These are phyloP conservation scores for Lethocerus indicus DNA, from an alignment of 1,140 invertebrate species.

Conservation along the genomic window DNA sequence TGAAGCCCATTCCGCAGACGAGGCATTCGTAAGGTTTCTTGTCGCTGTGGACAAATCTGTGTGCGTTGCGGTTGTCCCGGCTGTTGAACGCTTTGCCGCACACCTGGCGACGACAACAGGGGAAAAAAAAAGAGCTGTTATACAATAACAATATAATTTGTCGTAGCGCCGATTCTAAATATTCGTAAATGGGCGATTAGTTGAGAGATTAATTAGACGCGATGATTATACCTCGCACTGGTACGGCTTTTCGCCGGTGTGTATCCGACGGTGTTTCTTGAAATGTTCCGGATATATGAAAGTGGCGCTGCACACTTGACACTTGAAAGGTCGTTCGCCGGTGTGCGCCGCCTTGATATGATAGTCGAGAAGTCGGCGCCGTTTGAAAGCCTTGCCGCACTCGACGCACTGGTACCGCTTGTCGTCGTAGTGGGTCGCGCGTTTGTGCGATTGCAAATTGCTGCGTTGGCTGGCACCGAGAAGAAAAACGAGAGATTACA, in stretches of 20 bases:
- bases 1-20: conserved; percentile 62
- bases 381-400: conserved; percentile 57
- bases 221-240: conserved; percentile 59
- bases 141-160: too few relatives aligned
- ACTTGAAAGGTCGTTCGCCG: conserved; percentile 57
- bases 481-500: neutral
- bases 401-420: conserved; percentile 49
- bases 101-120: conserved; percentile 30
- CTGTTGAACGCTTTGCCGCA: conserved; percentile 75
- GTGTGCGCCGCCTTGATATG: conserved; percentile 67
- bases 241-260: conserved; percentile 63
- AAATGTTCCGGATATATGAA: conserved; percentile 74
- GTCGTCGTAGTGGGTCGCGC: conserved; percentile 59
- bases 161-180: too few relatives aligned
- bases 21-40: conserved; percentile 74
- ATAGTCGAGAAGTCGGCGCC: conserved; percentile 54
- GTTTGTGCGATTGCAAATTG: conserved; percentile 62
- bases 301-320: conserved; percentile 48
- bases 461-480: conserved; percentile 43
- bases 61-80: conserved; percentile 67
- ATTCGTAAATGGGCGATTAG: too few relatives aligned
- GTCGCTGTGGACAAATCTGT: conserved; percentile 67
- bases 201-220: too few relatives aligned
- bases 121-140: too few relatives aligned
- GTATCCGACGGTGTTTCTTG: conserved; percentile 63